Base-by-base conservation (phyloP, 2,113 vertebrate genomes). In the Engystomops pustulosus region DNA sequence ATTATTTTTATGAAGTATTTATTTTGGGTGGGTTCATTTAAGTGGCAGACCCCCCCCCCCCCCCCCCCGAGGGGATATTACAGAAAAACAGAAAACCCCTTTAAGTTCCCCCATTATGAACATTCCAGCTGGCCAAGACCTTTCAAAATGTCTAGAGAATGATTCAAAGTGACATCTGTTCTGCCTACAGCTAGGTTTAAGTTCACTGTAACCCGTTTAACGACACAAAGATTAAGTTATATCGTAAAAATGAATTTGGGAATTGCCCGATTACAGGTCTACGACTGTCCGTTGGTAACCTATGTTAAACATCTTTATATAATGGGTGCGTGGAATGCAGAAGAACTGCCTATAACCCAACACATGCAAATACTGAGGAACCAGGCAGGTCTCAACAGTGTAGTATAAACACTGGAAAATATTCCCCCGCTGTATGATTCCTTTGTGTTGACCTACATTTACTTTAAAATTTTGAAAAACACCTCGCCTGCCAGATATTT, bases 381-480 rank as follows among this genome's bases (percentile, higher is more conserved):
- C 75, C 87, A 91, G 89, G 86, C 90, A 91, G 89, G 89, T 92
- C 89, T 91, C 88, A 92, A 92, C 88, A 92, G 88, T 76, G 91
- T 86, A 92, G 92, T 83, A 86, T 88, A 91, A 92, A 92, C 87
- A 89, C 60, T 90, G 89, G 87, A 90, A 93, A 94, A 85, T 88
- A 91, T 90, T 90, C 90, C 87, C 4, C 85, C 89, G 88, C 71
- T 91, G 80, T 87, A 84, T 86, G 87, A 90, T 89, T 88, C 81
- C 85, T 90, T 91, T 89, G 80, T 88, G 86, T 90, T 90, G 84
- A 92, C 86, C 85, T 88, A 90, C 71, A 91, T 89, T 90, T 89
- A 90, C 88, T 88, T 89, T 89, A 90, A 89, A 86, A 83, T 88
- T 70, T 82, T 89, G 89, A 90, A 90, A 72, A 81, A 87, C 58